These are phyloP conservation scores for Polypterus bichir DNA, from an alignment of 2,113 vertebrate genomes.

Conservation along the genomic window DNA sequence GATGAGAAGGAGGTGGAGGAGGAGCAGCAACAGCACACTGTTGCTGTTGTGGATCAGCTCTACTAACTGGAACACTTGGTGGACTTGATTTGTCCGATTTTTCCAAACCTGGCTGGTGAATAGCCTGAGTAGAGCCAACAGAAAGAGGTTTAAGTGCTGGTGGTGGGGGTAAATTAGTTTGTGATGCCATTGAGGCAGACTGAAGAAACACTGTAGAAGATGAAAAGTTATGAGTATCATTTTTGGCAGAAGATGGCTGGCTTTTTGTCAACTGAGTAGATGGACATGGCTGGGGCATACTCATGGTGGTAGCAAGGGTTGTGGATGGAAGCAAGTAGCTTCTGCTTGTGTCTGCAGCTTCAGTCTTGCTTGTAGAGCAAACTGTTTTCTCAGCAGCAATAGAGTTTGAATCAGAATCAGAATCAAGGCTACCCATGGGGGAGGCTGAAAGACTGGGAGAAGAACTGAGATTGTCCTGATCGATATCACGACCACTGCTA, in stretches of 20 bases:
- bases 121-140: neutral
- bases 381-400: neutral
- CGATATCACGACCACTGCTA: constrained; percentile 89
- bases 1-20: too few relatives aligned
- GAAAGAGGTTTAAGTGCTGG: neutral
- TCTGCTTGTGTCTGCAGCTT: constrained; percentile 30
- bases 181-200: neutral
- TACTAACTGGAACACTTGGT: too few relatives aligned
- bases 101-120: too few relatives aligned
- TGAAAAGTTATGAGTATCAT: neutral
- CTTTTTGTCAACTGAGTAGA: constrained; percentile 39
- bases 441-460: constrained; percentile 84
- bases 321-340: constrained; percentile 60
- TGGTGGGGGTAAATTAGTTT: neutral
- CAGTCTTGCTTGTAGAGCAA: too few relatives aligned
- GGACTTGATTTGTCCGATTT: too few relatives aligned
- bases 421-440: constrained; percentile 84
- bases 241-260: neutral
- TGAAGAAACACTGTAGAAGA: neutral
- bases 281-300: constrained; percentile 38
- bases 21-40: too few relatives aligned
- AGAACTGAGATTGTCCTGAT: constrained; percentile 97
- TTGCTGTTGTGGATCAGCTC: too few relatives aligned
- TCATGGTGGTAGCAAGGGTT: constrained; percentile 55
- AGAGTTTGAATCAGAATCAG: constrained; percentile 69